These are phyloP conservation scores for Lethenteron camtschaticum DNA, from an alignment of 2,113 vertebrate genomes.

Conservation along the genomic window DNA sequence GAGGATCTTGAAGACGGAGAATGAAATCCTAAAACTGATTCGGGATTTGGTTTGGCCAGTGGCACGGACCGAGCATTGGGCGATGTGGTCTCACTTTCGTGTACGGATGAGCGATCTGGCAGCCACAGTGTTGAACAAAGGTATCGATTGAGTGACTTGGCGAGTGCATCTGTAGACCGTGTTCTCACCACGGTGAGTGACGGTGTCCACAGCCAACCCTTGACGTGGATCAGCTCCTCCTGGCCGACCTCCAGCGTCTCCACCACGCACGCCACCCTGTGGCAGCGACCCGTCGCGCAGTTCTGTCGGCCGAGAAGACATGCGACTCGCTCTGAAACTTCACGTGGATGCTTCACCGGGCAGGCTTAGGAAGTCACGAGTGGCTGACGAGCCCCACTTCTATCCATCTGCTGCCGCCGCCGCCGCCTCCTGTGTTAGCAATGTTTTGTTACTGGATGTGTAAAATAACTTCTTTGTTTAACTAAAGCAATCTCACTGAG, in stretches of 20 bases:
- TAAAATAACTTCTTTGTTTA: too few species aligned
- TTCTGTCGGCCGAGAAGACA: slow-evolving; percentile 25
- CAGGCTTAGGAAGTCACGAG: neutral
- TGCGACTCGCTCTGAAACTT: too few species aligned
- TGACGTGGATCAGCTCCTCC: slow-evolving; percentile 28
- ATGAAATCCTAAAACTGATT: too few species aligned
- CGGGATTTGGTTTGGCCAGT: too few species aligned
- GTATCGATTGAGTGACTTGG: too few species aligned
- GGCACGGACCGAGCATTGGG: too few species aligned
- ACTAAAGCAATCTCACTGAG: too few species aligned
- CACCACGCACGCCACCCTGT: slow-evolving; percentile 36
- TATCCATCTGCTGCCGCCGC: neutral
- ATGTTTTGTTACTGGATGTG: slow-evolving; percentile 22
- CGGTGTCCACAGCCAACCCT: slow-evolving; percentile 41
- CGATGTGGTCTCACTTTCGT: too few species aligned
- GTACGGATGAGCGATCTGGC: too few species aligned
- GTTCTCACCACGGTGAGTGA: slow-evolving; percentile 49
- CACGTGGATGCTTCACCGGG: neutral
- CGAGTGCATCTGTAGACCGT: too few species aligned
- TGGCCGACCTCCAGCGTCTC: slow-evolving; percentile 25
- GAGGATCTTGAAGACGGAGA: too few species aligned
- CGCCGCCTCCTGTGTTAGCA: slow-evolving; percentile 8
- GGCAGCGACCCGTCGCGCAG: slow-evolving; percentile 40
- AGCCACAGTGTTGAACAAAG: too few species aligned
- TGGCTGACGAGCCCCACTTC: neutral